phyloP scores from a whole-genome alignment of 2,113 vertebrate species.

The Orientallactaga bullata region DNA sequence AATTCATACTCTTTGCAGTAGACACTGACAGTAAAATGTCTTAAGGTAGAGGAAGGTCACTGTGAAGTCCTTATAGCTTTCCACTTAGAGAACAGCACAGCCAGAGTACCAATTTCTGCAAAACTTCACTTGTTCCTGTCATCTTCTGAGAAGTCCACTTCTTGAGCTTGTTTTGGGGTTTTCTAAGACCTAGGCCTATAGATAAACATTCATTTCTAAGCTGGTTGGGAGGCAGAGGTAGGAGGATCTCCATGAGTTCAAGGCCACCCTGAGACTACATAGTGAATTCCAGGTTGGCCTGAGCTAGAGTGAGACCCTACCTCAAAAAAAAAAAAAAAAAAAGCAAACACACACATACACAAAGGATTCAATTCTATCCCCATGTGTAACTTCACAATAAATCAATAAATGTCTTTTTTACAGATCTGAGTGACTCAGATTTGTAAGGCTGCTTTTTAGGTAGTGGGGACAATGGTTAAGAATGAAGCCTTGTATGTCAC shows the following conservation, averaged over 20 bases:
- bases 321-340: no score
- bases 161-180: neutral
- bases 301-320: no score
- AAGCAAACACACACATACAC: no score
- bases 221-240: no score
- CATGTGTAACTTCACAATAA: neutral
- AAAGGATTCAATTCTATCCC: neutral
- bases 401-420: neutral
- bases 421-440: neutral
- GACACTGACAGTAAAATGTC: neutral
- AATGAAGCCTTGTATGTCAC: neutral
- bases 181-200: neutral
- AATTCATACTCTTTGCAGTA: neutral
- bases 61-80: neutral
- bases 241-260: no score
- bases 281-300: no score
- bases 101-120: neutral
- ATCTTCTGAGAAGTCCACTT: neutral
- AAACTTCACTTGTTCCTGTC: neutral
- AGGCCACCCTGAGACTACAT: no score
- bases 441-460: neutral
- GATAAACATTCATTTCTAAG: neutral
- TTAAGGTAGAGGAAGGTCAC: neutral
- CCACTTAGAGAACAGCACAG: neutral
- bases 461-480: neutral